Conservation (phyloP, 2,888 invertebrate genomes). For the Rhamnusium bicolor region DNA sequence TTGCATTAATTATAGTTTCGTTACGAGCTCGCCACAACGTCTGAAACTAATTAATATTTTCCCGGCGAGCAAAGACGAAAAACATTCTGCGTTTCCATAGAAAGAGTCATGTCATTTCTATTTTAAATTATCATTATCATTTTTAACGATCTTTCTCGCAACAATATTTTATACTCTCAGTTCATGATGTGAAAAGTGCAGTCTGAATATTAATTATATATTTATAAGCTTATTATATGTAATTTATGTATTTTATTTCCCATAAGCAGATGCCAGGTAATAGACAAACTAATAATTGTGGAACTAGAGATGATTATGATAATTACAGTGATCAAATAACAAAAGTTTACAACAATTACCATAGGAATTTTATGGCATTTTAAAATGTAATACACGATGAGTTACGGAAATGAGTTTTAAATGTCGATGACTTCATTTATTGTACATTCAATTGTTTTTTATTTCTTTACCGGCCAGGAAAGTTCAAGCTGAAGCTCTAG, state of each 20-base stretch:
- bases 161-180: conserved; percentile 20
- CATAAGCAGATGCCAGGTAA: neutral
- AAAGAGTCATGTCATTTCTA: conserved; percentile 26
- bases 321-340: conserved; percentile 14
- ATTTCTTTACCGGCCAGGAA: neutral
- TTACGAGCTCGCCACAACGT: too few relatives aligned
- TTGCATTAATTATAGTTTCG: too few relatives aligned
- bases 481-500: neutral
- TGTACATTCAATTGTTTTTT: neutral
- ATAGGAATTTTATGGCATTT: conserved; percentile 1
- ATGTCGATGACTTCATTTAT: conserved; percentile 28
- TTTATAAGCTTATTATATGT: neutral
- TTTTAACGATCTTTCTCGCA: conserved; percentile 20
- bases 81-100: conserved; percentile 20
- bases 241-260: neutral
- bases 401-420: conserved; percentile 14
- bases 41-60: neutral
- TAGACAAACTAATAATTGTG: neutral
- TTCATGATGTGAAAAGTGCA: conserved; percentile 24
- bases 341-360: conserved; percentile 19
- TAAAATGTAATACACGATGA: conserved; percentile 15
- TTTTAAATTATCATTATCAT: conserved; percentile 25
- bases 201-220: neutral
- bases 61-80: neutral
- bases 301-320: neutral